Percentiles rank a stretch among this genome's conserved stretches.
phyloP scores from a whole-genome alignment of 2,888 invertebrate genomes.

The Volucella zonaria region DNA sequence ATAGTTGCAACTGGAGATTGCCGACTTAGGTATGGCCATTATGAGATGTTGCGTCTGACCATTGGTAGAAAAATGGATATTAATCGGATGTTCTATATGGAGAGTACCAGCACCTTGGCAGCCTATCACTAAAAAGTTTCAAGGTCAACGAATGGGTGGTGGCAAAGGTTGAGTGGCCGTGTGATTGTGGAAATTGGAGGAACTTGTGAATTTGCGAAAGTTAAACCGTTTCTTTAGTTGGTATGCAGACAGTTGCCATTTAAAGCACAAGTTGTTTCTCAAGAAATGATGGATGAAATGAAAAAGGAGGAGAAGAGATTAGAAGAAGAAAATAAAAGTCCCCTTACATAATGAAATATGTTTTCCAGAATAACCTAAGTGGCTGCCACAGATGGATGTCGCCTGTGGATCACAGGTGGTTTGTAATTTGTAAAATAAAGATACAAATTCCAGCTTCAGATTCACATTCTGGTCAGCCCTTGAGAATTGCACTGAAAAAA shows the following conservation, averaged over 20 bases:
- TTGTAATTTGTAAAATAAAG: slow-evolving; percentile 54
- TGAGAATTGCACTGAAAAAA: no score
- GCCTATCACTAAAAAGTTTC: slow-evolving; percentile 93
- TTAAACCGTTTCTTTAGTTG: slow-evolving; percentile 86
- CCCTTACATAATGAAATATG: slow-evolving; percentile 93
- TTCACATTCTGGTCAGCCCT: no score
- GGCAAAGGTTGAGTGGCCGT: slow-evolving; percentile 95
- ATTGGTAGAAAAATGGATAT: slow-evolving; percentile 91
- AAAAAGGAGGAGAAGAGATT: slow-evolving; percentile 85
- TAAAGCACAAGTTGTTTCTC: slow-evolving; percentile 91
- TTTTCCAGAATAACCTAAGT: slow-evolving; percentile 95
- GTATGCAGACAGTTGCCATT: slow-evolving; percentile 94
- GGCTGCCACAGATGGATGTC: slow-evolving; percentile 94
- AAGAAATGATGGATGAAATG: slow-evolving; percentile 88
- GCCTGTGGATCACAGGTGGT: slow-evolving; percentile 91
- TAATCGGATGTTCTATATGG: slow-evolving; percentile 95
- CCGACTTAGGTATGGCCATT: slow-evolving; percentile 89
- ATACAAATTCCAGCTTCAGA: no score
- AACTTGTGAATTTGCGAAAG: slow-evolving; percentile 92
- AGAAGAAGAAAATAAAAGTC: slow-evolving; percentile 90
- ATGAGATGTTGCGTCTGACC: slow-evolving; percentile 92
- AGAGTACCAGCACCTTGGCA: slow-evolving; percentile 98
- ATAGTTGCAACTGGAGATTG: slow-evolving; percentile 94
- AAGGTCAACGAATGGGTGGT: slow-evolving; percentile 96
- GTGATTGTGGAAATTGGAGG: slow-evolving; percentile 97